Percentiles rank a stretch among this genome's conserved stretches.
Evolutionary conservation across 2,888 invertebrate species (phyloP).

Genomic region (Poecilobothrus nobilitatus): DNA sequence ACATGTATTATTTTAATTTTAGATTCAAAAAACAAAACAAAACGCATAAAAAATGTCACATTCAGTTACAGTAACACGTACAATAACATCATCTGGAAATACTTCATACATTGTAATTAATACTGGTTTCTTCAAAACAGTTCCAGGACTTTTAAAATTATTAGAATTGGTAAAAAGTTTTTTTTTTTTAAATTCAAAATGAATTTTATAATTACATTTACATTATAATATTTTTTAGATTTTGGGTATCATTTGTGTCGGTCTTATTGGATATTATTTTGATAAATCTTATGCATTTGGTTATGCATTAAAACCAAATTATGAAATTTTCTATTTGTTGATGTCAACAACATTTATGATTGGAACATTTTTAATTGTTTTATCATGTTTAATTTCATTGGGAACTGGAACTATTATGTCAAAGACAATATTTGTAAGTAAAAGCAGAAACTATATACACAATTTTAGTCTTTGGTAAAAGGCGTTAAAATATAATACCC

Average conservation of each 20-base stretch:
- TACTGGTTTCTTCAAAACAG: constrained; percentile 68
- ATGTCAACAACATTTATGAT: constrained; percentile 70
- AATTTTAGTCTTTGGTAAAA: too few species aligned
- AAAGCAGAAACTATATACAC: too few species aligned
- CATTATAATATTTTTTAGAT: constrained; percentile 47
- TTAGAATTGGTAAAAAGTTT: constrained; percentile 60
- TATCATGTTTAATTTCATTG: constrained; percentile 67
- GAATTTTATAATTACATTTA: neutral
- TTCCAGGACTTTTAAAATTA: constrained; percentile 71
- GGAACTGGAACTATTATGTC: constrained; percentile 75
- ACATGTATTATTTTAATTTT: constrained; percentile 16
- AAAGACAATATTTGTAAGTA: constrained; percentile 52
- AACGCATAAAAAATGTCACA: constrained; percentile 68
- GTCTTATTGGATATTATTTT: constrained; percentile 56
- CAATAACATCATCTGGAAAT: constrained; percentile 70
- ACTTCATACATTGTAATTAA: constrained; percentile 72
- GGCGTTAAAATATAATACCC: too few species aligned
- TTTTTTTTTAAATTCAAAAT: neutral
- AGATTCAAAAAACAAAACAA: constrained; percentile 14
- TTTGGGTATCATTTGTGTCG: constrained; percentile 66
- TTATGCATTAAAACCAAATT: constrained; percentile 33
- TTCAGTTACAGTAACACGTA: constrained; percentile 76
- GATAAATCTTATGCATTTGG: constrained; percentile 26
- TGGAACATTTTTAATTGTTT: constrained; percentile 64
- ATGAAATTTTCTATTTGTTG: constrained; percentile 62